These are phyloP conservation scores for Brachionus rotundiformis DNA, from an alignment of 1,140 invertebrate species.

Conservation along the genomic window DNA sequence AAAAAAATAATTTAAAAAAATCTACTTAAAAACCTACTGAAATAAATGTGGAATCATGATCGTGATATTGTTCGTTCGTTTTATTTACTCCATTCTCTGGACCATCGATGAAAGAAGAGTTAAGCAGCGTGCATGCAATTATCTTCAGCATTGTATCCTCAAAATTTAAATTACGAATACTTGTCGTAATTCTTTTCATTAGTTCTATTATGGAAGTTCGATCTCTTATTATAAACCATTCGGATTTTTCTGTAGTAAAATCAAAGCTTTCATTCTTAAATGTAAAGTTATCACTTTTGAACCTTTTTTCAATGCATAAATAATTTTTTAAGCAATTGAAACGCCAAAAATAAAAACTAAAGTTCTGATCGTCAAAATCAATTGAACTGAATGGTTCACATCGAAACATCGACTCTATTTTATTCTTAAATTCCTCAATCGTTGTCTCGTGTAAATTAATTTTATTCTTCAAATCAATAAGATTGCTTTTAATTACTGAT, in stretches of 20 bases:
- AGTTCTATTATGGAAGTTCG: background rate
- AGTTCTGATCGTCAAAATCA: background rate
- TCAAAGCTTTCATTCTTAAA: constrained; percentile 1
- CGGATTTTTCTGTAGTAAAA: background rate
- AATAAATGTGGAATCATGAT: background rate
- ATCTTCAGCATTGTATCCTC: background rate
- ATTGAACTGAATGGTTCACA: background rate
- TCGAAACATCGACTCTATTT: background rate
- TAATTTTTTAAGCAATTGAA: constrained; percentile 24
- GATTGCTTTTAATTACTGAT: background rate
- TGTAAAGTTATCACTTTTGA: background rate
- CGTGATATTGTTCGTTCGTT: background rate
- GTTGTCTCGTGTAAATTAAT: background rate
- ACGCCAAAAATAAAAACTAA: background rate
- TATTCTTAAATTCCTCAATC: background rate
- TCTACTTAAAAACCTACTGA: background rate
- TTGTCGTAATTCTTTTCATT: background rate
- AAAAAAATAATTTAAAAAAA: background rate
- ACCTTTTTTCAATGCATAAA: constrained; percentile 1
- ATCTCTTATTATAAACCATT: background rate
- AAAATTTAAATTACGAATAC: background rate
- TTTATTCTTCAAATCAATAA: background rate
- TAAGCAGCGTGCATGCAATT: background rate
- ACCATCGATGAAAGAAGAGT: background rate
- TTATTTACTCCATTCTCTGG: background rate